phyloP scores from a whole-genome alignment of 2,888 invertebrate species.

The Drosophila borborema region DNA sequence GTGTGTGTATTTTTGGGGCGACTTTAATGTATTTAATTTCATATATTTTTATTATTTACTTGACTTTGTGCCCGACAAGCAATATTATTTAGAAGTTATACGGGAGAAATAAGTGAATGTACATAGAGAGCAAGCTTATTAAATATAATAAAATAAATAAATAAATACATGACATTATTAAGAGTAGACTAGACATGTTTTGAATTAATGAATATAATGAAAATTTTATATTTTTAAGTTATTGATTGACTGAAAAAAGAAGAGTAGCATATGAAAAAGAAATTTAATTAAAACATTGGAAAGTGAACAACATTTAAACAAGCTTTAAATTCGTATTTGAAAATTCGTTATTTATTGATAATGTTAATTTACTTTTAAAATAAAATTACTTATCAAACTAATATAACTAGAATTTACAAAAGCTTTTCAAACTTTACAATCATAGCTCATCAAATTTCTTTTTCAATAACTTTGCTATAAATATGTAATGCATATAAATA shows the following conservation, averaged over 20 bases:
- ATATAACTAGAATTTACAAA: not conserved
- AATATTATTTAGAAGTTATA: constrained; percentile 10
- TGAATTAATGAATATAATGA: too few relatives aligned
- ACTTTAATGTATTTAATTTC: constrained; percentile 63
- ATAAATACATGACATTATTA: too few relatives aligned
- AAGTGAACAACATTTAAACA: too few relatives aligned
- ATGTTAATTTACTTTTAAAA: not conserved
- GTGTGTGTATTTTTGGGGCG: constrained; percentile 14
- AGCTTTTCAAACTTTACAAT: not conserved
- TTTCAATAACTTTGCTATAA: not conserved
- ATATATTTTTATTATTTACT: constrained; percentile 30
- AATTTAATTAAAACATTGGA: too few relatives aligned
- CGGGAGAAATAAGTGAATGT: not conserved
- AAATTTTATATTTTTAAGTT: too few relatives aligned
- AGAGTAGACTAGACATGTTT: too few relatives aligned
- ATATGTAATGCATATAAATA: not conserved
- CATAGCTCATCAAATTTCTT: not conserved
- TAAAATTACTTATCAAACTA: not conserved
- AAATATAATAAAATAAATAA: not conserved
- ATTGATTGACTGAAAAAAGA: too few relatives aligned
- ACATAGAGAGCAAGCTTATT: not conserved
- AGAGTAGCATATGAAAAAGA: too few relatives aligned
- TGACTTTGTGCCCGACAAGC: constrained; percentile 28
- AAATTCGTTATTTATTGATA: too few relatives aligned
- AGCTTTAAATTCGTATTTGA: too few relatives aligned